phyloP scores from a whole-genome alignment of 2,797 vertebrate genomes.

The Mormyrops boulengeri region DNA sequence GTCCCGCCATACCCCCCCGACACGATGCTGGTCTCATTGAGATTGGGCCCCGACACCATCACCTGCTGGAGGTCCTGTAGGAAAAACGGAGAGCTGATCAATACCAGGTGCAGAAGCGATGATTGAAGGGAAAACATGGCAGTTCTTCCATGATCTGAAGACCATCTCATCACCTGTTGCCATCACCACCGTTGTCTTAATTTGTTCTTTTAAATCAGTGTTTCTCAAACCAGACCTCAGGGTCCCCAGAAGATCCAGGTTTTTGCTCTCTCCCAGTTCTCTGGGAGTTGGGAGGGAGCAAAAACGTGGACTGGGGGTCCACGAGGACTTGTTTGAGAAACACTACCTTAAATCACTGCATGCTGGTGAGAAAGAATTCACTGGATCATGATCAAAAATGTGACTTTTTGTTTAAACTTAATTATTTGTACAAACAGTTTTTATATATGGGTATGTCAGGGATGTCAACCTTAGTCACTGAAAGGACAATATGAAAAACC shows the following conservation, averaged over 20 bases:
- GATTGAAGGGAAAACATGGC: not conserved
- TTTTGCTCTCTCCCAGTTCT: not conserved
- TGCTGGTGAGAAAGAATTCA: not conserved
- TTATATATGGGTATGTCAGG: not conserved
- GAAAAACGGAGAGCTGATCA: not conserved
- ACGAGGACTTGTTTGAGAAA: not conserved
- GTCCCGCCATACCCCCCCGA: constrained; percentile 91
- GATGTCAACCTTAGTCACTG: not conserved
- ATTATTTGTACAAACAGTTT: not conserved
- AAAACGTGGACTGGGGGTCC: not conserved
- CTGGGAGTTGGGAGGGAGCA: not conserved
- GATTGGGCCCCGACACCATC: constrained; percentile 94
- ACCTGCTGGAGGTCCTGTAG: constrained; percentile 89
- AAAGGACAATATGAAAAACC: not conserved
- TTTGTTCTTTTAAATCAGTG: not conserved
- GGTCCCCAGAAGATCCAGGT: not conserved
- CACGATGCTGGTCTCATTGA: constrained; percentile 94
- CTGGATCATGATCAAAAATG: not conserved
- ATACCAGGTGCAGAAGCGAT: not conserved
- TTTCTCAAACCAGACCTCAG: not conserved
- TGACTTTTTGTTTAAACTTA: not conserved
- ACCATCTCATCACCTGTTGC: not conserved
- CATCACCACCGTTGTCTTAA: not conserved
- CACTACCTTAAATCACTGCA: not conserved
- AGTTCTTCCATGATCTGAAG: not conserved